Conservation (phyloP, 2,888 invertebrate genomes). For the Augiades crinisus region DNA sequence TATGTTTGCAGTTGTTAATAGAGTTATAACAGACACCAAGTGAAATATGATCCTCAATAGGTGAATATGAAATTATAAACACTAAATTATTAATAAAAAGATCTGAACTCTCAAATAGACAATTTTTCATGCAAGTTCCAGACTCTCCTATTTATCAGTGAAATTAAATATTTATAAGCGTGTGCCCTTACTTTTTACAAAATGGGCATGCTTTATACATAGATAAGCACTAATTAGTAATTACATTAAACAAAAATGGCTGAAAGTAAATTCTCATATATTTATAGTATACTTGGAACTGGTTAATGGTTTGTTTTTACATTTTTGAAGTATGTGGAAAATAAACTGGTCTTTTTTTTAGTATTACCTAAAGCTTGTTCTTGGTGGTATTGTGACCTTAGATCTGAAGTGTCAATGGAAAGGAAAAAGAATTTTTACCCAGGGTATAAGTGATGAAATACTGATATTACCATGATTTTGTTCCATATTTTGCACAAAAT, state of each 20-base stretch:
- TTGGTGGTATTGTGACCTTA: conserved; percentile 32
- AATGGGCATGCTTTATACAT: not conserved
- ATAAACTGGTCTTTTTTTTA: not conserved
- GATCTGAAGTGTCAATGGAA: not conserved
- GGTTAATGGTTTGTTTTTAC: not conserved
- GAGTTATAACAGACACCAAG: too few relatives aligned
- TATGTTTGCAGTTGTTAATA: too few relatives aligned
- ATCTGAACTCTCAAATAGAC: too few relatives aligned
- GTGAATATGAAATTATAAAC: not conserved
- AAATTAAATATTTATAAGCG: not conserved
- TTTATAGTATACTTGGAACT: not conserved
- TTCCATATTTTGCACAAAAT: conserved; percentile 4
- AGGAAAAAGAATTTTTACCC: not conserved
- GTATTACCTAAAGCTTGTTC: conserved; percentile 33
- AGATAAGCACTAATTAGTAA: not conserved
- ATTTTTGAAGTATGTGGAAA: not conserved
- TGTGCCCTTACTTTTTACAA: not conserved
- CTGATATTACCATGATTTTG: not conserved
- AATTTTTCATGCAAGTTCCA: too few relatives aligned
- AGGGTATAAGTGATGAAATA: conserved; percentile 13
- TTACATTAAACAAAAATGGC: not conserved
- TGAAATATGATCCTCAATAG: too few relatives aligned
- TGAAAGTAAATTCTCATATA: not conserved
- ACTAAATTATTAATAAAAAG: too few relatives aligned
- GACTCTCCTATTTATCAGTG: too few relatives aligned